phyloP scores from a whole-genome alignment of 2,113 vertebrate species.

The Dicrurus megarhynchus region DNA sequence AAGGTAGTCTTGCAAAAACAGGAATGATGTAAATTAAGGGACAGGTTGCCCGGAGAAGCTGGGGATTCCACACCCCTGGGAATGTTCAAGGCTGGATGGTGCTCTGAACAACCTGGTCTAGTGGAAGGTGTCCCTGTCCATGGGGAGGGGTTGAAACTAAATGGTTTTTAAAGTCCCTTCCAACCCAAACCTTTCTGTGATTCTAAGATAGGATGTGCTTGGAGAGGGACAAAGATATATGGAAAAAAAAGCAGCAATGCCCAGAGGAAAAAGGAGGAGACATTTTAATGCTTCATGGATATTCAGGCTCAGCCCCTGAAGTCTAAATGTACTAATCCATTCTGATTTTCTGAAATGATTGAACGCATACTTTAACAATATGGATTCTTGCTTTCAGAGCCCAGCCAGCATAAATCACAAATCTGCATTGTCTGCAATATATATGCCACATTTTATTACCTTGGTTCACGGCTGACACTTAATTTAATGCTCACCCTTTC shows the following conservation, averaged over 20 bases:
- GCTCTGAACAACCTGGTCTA: background rate
- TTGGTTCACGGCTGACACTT: background rate
- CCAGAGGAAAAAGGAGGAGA: background rate
- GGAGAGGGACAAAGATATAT: background rate
- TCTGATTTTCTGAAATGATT: background rate
- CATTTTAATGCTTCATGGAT: background rate
- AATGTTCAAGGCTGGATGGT: background rate
- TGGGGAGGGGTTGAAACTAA: background rate
- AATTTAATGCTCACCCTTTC: conserved; percentile 23
- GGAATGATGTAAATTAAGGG: background rate
- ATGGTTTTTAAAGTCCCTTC: background rate
- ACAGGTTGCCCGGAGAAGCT: background rate
- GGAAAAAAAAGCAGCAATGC: background rate
- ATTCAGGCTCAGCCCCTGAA: background rate
- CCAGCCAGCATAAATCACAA: background rate
- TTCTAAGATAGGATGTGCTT: fast-evolving
- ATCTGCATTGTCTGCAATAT: conserved; percentile 17
- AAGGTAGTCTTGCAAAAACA: background rate
- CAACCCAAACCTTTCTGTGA: background rate
- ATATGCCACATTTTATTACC: background rate
- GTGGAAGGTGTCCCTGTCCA: background rate
- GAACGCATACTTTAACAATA: background rate
- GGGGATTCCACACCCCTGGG: background rate
- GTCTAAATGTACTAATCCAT: background rate
- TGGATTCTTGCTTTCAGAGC: background rate